Conservation (phyloP, 1,140 invertebrate species). For the Scaptomyza montana region DNA sequence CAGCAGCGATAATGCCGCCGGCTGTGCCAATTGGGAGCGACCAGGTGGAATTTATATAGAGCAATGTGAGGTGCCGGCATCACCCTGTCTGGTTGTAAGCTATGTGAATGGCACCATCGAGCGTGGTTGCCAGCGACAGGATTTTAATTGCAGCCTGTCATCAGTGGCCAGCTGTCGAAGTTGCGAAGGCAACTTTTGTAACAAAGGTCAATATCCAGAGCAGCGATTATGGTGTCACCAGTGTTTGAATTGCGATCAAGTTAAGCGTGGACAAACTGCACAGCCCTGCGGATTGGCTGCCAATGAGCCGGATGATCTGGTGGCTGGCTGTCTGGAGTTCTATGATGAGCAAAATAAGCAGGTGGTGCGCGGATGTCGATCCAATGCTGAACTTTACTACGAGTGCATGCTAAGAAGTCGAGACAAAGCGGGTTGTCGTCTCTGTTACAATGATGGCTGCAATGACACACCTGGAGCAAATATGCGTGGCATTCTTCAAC, state of each 20-base stretch:
- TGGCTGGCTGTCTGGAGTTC: slow-evolving; percentile 61
- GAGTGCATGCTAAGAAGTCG: slow-evolving; percentile 60
- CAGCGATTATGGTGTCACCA: slow-evolving; percentile 70
- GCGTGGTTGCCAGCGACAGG: slow-evolving; percentile 55
- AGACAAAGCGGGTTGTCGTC: slow-evolving; percentile 30
- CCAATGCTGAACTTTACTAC: slow-evolving; percentile 59
- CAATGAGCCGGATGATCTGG: slow-evolving; percentile 54
- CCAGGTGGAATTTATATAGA: slow-evolving; percentile 69
- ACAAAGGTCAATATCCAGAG: slow-evolving; percentile 62
- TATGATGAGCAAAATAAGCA: slow-evolving; percentile 45
- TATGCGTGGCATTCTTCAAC: slow-evolving; percentile 4
- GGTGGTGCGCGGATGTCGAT: slow-evolving; percentile 62
- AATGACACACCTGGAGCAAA: slow-evolving; percentile 51
- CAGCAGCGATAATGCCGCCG: slow-evolving; percentile 52
- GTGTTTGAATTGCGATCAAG: slow-evolving; percentile 52
- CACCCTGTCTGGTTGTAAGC: slow-evolving; percentile 49
- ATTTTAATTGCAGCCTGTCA: slow-evolving; percentile 44
- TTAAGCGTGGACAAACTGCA: slow-evolving; percentile 22
- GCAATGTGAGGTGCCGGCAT: slow-evolving; percentile 44
- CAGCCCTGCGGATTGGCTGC: slow-evolving; percentile 45
- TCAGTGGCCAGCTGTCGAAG: slow-evolving; percentile 43
- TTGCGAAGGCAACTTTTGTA: slow-evolving; percentile 74
- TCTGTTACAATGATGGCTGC: slow-evolving; percentile 59
- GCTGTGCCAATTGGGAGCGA: slow-evolving; percentile 66
- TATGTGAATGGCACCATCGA: slow-evolving; percentile 54